phyloP scores from a whole-genome alignment of 2,797 vertebrate species.

The Columba guinea region DNA sequence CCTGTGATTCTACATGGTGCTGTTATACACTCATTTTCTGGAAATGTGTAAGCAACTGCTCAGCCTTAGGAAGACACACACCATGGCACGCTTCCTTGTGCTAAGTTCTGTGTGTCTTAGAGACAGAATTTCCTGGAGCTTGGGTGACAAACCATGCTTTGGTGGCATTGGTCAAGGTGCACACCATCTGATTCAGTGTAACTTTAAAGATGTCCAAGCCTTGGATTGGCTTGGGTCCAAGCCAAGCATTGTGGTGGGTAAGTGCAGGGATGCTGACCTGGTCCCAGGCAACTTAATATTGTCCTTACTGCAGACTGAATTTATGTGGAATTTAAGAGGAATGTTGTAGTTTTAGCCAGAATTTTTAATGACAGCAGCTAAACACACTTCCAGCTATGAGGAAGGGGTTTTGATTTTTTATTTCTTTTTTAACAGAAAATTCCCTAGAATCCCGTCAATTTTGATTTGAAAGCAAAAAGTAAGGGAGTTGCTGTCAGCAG shows the following conservation, averaged over 20 bases:
- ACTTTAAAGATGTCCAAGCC: background rate
- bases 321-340: background rate
- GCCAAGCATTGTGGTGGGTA: background rate
- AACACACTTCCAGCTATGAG: background rate
- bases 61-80: background rate
- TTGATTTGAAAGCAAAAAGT: background rate
- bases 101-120: background rate
- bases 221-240: too few relatives aligned
- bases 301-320: background rate
- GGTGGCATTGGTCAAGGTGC: background rate
- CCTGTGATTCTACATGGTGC: too few relatives aligned
- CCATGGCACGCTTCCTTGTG: background rate
- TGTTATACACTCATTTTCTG: background rate
- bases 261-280: background rate
- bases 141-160: background rate
- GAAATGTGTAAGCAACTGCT: background rate
- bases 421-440: background rate
- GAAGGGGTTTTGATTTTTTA: background rate
- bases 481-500: slow-evolving; percentile 37
- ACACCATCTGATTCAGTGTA: background rate
- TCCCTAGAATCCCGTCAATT: background rate
- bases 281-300: background rate
- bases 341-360: background rate
- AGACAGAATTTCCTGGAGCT: background rate
- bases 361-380: background rate